phyloP scores from a whole-genome alignment of 2,888 invertebrate genomes.

The Gymnocheta viridis region DNA sequence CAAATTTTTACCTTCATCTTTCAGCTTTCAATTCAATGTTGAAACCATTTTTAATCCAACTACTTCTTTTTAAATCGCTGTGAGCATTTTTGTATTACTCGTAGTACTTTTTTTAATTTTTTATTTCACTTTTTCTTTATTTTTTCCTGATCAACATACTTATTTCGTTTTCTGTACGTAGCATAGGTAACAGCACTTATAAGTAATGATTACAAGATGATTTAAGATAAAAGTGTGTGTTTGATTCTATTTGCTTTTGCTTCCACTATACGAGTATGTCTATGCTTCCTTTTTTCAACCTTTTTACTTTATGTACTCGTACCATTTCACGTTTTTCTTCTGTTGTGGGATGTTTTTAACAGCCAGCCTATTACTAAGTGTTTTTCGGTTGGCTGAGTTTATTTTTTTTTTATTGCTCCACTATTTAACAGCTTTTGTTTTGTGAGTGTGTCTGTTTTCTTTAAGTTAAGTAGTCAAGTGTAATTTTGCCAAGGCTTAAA shows the following conservation, averaged over 20 bases:
- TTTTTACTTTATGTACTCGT: slow-evolving; percentile 41
- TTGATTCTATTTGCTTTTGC: slow-evolving; percentile 63
- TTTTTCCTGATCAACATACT: slow-evolving; percentile 31
- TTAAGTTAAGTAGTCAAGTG: slow-evolving; percentile 64
- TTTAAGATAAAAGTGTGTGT: slow-evolving; percentile 71
- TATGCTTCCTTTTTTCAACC: slow-evolving; percentile 30
- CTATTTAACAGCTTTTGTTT: slow-evolving; percentile 59
- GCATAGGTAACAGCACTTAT: slow-evolving; percentile 68
- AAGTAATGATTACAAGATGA: slow-evolving; percentile 73
- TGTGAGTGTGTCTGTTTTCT: neutral
- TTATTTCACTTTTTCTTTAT: slow-evolving; percentile 31
- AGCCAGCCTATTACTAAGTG: slow-evolving; percentile 34
- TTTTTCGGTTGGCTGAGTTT: slow-evolving; percentile 19
- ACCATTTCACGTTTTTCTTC: slow-evolving; percentile 38
- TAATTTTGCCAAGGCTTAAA: slow-evolving; percentile 51
- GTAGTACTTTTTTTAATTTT: slow-evolving; percentile 40
- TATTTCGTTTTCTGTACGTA: slow-evolving; percentile 50
- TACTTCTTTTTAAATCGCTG: slow-evolving; percentile 14
- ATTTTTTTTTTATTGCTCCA: slow-evolving; percentile 52
- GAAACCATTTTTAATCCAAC: neutral
- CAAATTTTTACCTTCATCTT: neutral
- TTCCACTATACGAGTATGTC: slow-evolving; percentile 42
- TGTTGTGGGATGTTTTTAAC: slow-evolving; percentile 62
- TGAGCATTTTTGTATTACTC: slow-evolving; percentile 34
- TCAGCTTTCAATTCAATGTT: neutral